A percentile compares a stretch with the other conserved stretches of the same genome.
Evolutionary conservation across 2,888 invertebrate genomes (phyloP).

Genomic region (Cepaea hortensis): DNA sequence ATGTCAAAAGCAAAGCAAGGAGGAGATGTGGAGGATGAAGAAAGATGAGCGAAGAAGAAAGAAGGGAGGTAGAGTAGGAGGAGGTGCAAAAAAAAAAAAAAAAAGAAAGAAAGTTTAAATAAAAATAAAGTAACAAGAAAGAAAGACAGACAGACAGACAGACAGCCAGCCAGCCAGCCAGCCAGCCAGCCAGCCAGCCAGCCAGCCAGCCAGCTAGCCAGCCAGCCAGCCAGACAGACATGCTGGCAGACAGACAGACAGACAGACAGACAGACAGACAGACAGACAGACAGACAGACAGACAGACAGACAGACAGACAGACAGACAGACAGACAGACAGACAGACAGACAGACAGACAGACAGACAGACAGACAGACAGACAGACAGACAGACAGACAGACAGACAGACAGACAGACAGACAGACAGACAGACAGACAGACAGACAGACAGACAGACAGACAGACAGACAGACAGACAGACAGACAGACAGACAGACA

Average conservation of each 20-base stretch:
- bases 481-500: background rate
- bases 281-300: background rate
- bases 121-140: background rate
- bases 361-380: background rate
- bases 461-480: background rate
- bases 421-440: background rate
- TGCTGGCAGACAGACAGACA: background rate
- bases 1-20: background rate
- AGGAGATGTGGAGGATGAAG: background rate
- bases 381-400: slow-evolving; percentile 9
- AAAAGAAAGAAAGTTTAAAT: background rate
- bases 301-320: background rate
- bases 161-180: background rate
- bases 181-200: background rate
- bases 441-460: too few relatives aligned
- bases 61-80: background rate
- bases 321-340: slow-evolving; percentile 8
- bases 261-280: slow-evolving; percentile 3
- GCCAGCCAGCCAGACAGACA: background rate
- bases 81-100: background rate
- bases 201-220: too few relatives aligned
- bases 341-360: background rate
- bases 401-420: background rate
- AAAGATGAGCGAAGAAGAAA: background rate
- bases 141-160: background rate